Evolutionary conservation across 2,888 invertebrate genomes (phyloP).

Genomic region (Aleiodes alternator): DNA sequence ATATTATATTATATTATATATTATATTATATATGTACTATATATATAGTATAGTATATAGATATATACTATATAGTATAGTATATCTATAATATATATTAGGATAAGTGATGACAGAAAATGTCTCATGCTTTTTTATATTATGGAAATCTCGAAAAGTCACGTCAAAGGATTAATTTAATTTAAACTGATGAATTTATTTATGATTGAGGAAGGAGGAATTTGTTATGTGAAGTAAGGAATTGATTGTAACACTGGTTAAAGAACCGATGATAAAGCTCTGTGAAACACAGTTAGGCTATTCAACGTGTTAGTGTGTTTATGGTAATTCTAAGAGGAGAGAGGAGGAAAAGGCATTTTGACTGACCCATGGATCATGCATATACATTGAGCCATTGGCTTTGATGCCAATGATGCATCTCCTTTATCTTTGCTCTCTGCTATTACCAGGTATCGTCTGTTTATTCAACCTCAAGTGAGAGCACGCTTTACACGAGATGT

Average conservation of each 20-base stretch:
- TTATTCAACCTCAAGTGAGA: conserved; percentile 23
- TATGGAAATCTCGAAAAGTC: no score
- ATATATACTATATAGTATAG: no score
- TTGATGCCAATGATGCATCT: conserved; percentile 64
- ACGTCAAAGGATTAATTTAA: neutral
- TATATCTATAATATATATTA: no score
- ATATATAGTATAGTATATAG: no score
- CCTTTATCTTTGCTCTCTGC: conserved; percentile 48
- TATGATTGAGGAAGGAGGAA: neutral
- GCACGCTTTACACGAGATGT: conserved; percentile 25
- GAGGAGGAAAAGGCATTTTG: conserved; percentile 55
- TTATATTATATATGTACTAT: no score
- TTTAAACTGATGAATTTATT: conserved; percentile 39
- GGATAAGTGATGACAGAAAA: no score
- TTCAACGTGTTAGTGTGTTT: conserved; percentile 64
- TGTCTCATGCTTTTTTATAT: no score
- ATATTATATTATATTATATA: no score
- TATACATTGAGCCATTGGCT: conserved; percentile 67
- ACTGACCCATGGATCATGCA: conserved; percentile 66
- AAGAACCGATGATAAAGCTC: conserved; percentile 7
- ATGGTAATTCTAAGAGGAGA: conserved; percentile 62
- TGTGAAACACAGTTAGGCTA: conserved; percentile 63
- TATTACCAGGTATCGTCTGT: conserved; percentile 18
- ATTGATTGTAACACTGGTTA: conserved; percentile 30
- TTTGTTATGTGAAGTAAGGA: conserved; percentile 31